Percentiles rank a stretch among this genome's conserved stretches.
Evolutionary conservation across 2,888 invertebrate genomes (phyloP).

Genomic region (Masnerella sp.): DNA sequence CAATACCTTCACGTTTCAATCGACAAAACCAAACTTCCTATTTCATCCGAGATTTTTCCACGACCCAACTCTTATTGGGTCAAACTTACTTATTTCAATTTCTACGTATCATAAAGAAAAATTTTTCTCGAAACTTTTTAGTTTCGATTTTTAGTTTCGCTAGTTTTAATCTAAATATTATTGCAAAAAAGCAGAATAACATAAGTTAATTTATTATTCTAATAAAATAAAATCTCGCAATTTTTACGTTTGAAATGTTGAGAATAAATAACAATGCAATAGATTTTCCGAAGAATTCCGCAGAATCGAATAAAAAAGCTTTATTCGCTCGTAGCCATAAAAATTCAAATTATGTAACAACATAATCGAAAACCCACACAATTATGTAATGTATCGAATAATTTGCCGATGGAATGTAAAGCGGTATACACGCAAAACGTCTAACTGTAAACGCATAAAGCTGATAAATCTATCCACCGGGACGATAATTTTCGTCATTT

Average conservation of each 20-base stretch:
- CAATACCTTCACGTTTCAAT: too few species aligned
- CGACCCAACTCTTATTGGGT: neutral
- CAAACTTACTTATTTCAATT: conserved; percentile 8
- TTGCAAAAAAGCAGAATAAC: neutral
- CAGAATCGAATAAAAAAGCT: conserved; percentile 3
- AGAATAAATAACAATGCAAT: too few species aligned
- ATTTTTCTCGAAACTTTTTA: too few species aligned
- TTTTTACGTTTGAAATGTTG: too few species aligned
- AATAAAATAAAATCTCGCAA: too few species aligned
- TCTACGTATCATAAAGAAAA: conserved; percentile 4
- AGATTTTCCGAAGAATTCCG: too few species aligned
- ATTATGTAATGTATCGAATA: conserved; percentile 23
- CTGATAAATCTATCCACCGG: neutral
- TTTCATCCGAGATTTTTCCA: neutral
- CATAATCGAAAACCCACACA: conserved; percentile 29
- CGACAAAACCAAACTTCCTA: too few species aligned
- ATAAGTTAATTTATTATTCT: too few species aligned
- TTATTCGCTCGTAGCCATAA: too few species aligned
- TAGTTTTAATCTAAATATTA: conserved; percentile 15
- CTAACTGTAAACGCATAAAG: conserved; percentile 40
- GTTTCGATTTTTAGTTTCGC: too few species aligned
- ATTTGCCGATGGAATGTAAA: conserved; percentile 23
- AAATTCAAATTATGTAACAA: conserved; percentile 7
- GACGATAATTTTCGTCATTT: conserved; percentile 33
- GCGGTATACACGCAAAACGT: conserved; percentile 6